A percentile compares a stretch with the other conserved stretches of the same genome.
Conservation (phyloP, 2,888 invertebrate genomes). For the Candidula unifasciata region DNA sequence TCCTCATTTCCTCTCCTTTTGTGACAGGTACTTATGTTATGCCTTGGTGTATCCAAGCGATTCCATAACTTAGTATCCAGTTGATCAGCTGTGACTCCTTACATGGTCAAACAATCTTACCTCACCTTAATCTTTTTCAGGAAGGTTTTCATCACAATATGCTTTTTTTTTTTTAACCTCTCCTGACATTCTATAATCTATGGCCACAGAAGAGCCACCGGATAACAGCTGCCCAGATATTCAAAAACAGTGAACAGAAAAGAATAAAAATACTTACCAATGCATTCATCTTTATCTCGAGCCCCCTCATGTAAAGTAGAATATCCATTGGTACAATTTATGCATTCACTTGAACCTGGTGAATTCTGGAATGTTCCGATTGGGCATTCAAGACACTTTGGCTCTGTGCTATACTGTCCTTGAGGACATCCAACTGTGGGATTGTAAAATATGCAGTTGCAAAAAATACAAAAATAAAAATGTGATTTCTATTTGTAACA, state of each 20-base stretch:
- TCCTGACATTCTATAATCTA: too few relatives aligned
- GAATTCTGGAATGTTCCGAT: conserved; percentile 67
- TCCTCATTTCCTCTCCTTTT: too few relatives aligned
- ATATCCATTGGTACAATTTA: conserved; percentile 63
- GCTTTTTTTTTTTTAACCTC: too few relatives aligned
- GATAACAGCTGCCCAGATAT: background rate
- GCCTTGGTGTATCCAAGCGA: too few relatives aligned
- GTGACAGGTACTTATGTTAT: too few relatives aligned
- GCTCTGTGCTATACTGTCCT: conserved; percentile 62
- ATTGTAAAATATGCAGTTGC: background rate
- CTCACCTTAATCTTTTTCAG: too few relatives aligned
- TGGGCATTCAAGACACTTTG: conserved; percentile 67
- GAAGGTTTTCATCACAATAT: too few relatives aligned
- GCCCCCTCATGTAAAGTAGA: conserved; percentile 59
- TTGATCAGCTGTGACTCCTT: too few relatives aligned
- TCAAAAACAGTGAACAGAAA: background rate
- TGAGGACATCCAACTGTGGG: conserved; percentile 70
- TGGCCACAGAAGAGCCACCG: too few relatives aligned
- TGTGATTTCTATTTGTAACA: too few relatives aligned
- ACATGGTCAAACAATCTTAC: too few relatives aligned
- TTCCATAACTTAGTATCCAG: too few relatives aligned
- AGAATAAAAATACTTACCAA: conserved; percentile 54
- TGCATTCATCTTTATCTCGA: conserved; percentile 57
- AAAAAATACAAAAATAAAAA: background rate
- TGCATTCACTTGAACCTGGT: conserved; percentile 67